phyloP scores from a whole-genome alignment of 2,113 vertebrate species.

The Chloropsis hardwickii region DNA sequence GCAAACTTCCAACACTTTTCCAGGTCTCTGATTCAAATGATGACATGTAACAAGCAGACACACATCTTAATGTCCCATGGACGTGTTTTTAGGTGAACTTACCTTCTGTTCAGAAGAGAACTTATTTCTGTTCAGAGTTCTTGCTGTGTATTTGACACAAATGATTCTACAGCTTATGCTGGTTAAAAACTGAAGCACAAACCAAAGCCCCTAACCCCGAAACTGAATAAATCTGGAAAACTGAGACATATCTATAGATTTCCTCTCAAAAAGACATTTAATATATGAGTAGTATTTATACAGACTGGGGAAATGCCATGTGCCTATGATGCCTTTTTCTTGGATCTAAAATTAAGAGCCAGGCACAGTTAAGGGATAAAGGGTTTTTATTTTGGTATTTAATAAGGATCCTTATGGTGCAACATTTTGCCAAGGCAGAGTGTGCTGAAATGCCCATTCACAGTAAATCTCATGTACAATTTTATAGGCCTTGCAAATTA shows the following conservation, averaged over 20 bases:
- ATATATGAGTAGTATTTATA: neutral
- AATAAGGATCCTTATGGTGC: neutral
- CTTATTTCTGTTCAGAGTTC: neutral
- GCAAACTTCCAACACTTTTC: neutral
- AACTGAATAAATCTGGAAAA: neutral
- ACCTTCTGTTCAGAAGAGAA: neutral
- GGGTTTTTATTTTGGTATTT: neutral
- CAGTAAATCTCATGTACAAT: accelerated
- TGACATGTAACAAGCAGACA: neutral
- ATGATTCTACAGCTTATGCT: neutral
- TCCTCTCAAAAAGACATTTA: neutral
- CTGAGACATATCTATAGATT: neutral
- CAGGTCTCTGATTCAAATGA: neutral
- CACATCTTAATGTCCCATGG: neutral
- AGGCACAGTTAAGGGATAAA: neutral
- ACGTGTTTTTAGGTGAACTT: neutral
- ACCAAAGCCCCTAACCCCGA: accelerated
- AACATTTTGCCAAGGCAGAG: neutral
- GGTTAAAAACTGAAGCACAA: neutral
- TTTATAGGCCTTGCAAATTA: neutral
- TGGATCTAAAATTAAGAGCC: neutral
- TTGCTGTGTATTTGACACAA: neutral
- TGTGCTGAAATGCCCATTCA: accelerated
- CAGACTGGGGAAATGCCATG: neutral
- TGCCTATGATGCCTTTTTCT: neutral